phyloP scores from a whole-genome alignment of 2,888 invertebrate species.

The Leuctra nigra region DNA sequence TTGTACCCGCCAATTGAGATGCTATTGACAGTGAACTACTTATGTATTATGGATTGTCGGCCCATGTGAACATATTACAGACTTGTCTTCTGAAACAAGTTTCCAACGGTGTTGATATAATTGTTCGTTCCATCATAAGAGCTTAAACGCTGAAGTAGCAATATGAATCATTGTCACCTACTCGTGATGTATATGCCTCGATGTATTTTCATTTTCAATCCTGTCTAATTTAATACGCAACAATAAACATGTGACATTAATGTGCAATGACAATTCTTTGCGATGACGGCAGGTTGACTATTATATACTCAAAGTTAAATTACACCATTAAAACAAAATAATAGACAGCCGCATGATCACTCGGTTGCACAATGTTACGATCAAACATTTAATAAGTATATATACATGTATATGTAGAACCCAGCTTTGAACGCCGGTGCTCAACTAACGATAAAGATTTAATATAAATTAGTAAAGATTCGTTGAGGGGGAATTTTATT shows the following conservation, averaged over 20 bases:
- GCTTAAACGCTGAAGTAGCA: too few relatives aligned
- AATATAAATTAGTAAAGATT: slow-evolving; percentile 8
- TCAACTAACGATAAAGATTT: background rate
- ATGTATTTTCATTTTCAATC: too few relatives aligned
- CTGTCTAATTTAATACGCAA: background rate
- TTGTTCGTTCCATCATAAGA: too few relatives aligned
- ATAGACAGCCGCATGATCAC: background rate
- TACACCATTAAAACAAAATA: slow-evolving; percentile 14
- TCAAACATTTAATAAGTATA: background rate
- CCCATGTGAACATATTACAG: too few relatives aligned
- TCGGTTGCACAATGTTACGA: background rate
- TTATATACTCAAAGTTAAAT: slow-evolving; percentile 5
- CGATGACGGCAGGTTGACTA: background rate
- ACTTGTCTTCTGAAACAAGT: too few relatives aligned
- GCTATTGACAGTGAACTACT: too few relatives aligned
- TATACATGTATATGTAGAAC: background rate
- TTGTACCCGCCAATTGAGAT: too few relatives aligned
- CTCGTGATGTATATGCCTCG: too few relatives aligned
- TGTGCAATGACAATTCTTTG: background rate
- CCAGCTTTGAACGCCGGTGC: background rate
- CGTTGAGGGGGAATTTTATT: background rate
- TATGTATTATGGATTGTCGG: too few relatives aligned
- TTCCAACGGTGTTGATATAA: too few relatives aligned
- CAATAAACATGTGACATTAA: background rate
- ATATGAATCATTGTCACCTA: too few relatives aligned